phyloP scores from a whole-genome alignment of 2,888 invertebrate genomes.

The Gryllus longicercus region DNA sequence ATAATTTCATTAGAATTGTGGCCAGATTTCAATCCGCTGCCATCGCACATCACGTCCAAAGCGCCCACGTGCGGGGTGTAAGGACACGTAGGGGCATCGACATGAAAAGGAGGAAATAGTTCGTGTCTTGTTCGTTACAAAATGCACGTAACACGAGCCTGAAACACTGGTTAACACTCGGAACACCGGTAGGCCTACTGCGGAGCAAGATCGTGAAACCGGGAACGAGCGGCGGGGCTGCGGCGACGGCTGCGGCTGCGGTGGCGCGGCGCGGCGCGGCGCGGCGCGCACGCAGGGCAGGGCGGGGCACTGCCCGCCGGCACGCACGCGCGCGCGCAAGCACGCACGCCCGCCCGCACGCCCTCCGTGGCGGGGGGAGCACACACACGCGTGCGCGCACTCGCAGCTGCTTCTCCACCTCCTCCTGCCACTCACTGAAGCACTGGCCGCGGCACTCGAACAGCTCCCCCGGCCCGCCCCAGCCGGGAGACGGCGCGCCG shows the following conservation, averaged over 20 bases:
- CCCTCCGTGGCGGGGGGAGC: neutral
- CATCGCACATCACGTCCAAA: too few species aligned
- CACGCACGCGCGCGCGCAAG: neutral
- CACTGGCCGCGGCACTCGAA: neutral
- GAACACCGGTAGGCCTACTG: too few species aligned
- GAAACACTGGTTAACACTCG: too few species aligned
- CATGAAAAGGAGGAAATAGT: too few species aligned
- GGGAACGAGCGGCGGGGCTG: neutral
- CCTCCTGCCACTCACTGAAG: neutral
- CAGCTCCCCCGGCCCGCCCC: slow-evolving; percentile 8
- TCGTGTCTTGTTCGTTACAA: too few species aligned
- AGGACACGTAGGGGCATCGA: too few species aligned
- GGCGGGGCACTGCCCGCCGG: neutral
- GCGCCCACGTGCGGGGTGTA: too few species aligned
- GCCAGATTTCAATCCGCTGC: too few species aligned
- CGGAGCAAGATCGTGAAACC: too few species aligned
- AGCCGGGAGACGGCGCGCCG: neutral
- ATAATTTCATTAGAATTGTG: too few species aligned
- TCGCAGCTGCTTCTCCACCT: neutral
- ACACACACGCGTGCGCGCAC: neutral
- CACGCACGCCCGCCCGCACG: neutral
- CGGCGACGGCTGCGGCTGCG: neutral
- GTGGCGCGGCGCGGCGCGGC: neutral
- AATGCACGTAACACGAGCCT: too few species aligned
- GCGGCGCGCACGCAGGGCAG: neutral